Evolutionary conservation across 2,113 vertebrate species (phyloP), one percentile per base, ranked within the genome.

Genomic region (Myocastor coypus): DNA sequence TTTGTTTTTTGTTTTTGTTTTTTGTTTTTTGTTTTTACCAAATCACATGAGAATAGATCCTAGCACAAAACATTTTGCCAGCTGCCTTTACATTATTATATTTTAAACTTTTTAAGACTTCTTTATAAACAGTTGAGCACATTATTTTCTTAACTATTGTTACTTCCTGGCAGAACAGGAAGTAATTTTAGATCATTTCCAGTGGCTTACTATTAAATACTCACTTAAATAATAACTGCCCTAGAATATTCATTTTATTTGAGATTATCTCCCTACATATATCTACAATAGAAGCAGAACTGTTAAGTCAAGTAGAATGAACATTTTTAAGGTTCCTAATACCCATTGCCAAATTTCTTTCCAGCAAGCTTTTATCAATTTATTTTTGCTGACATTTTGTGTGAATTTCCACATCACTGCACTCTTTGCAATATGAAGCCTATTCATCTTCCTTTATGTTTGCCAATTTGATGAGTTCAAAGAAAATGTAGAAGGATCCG

Each of bases 111-210:
- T 80, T 77, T 26, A 68, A 69, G 66, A 24, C 20, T 92, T 93
- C 63, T 42, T 19, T 69, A 57, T 88, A 81, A 87, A 81, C 14
- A 32, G 40, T 26, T 55, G 9, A 28, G 9, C n/a, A 42, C 24
- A n/a, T 64, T 92, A 89, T 80, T n/a, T 85, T 94, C 55, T 78
- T 37, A 89, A 88, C 20, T 78, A n/a, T 63, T 89, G 57, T 42
- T 86, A 63, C 19, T 14, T 66, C 61, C 55, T 42, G 40, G 32
- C 40, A 92, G 34, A 59, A 42, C 50, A 91, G n/a, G n/a, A n/a
- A n/a, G n/a, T n/a, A n/a, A n/a, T 77, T 61, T 95, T 85, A 86
- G n/a, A 1, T 85, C 59, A 92, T 85, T 95, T 93, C 61, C 46
- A 42, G 30, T 68, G 14, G 14, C 24, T 92, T 82, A 22, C 50